Evolutionary conservation across 2,797 vertebrate genomes (phyloP).

Genomic region (Gadopsis marmoratus): DNA sequence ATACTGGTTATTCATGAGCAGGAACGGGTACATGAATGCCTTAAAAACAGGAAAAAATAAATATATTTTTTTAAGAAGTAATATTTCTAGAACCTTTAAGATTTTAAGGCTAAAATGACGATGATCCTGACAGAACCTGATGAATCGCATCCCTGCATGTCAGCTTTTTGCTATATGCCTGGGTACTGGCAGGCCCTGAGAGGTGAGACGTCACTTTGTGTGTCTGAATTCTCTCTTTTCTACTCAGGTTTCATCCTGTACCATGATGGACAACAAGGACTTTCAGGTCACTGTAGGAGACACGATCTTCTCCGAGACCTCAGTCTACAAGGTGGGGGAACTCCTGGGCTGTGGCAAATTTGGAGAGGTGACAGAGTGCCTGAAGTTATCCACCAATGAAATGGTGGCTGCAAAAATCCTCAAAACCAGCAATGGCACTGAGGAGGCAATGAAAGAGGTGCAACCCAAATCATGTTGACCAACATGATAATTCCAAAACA

Average conservation of each 20-base stretch:
- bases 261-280: background rate
- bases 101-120: background rate
- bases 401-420: conserved; percentile 7
- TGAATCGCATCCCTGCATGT: background rate
- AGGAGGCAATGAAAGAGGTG: conserved; percentile 1
- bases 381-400: background rate
- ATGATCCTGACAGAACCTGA: background rate
- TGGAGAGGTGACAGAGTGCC: conserved; percentile 9
- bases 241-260: background rate
- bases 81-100: no score
- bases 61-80: no score
- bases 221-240: background rate
- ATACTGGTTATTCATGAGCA: background rate
- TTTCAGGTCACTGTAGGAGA: background rate
- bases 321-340: background rate
- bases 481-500: background rate
- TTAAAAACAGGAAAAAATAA: background rate
- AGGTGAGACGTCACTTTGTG: no score
- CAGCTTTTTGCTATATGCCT: no score
- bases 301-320: background rate
- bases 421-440: accelerated
- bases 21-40: background rate
- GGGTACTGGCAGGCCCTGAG: no score
- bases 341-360: background rate
- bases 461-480: no score